phyloP scores from a whole-genome alignment of 2,797 vertebrate species.

The Helarctos malayanus region DNA sequence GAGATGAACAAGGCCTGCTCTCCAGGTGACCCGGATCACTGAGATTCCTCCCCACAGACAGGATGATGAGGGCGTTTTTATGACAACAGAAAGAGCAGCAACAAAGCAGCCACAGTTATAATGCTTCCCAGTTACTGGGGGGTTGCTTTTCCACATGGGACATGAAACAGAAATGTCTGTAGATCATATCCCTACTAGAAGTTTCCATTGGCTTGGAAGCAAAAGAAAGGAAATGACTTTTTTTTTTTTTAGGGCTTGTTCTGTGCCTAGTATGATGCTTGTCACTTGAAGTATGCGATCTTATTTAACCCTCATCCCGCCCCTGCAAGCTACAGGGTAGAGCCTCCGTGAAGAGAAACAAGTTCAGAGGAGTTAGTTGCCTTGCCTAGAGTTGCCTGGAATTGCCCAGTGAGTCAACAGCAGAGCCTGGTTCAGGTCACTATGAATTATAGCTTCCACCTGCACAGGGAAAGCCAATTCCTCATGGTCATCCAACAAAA shows the following conservation, averaged over 20 bases:
- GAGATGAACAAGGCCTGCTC: neutral
- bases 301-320: neutral
- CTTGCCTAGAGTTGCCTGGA: neutral
- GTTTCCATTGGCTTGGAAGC: neutral
- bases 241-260: neutral
- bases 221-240: neutral
- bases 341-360: neutral
- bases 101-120: fast-evolving
- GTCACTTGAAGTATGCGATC: too few species aligned
- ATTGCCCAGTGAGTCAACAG: fast-evolving
- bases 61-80: neutral
- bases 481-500: neutral
- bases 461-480: neutral
- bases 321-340: neutral
- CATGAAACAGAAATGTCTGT: too few species aligned
- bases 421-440: neutral
- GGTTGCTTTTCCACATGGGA: fast-evolving
- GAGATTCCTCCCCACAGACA: neutral
- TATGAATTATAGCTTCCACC: neutral
- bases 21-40: neutral
- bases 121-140: neutral
- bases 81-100: fast-evolving
- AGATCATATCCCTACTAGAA: fast-evolving
- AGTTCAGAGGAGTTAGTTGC: neutral
- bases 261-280: neutral